These are phyloP conservation scores for Drosophila bocqueti DNA, from an alignment of 1,140 invertebrate genomes.

Conservation along the genomic window DNA sequence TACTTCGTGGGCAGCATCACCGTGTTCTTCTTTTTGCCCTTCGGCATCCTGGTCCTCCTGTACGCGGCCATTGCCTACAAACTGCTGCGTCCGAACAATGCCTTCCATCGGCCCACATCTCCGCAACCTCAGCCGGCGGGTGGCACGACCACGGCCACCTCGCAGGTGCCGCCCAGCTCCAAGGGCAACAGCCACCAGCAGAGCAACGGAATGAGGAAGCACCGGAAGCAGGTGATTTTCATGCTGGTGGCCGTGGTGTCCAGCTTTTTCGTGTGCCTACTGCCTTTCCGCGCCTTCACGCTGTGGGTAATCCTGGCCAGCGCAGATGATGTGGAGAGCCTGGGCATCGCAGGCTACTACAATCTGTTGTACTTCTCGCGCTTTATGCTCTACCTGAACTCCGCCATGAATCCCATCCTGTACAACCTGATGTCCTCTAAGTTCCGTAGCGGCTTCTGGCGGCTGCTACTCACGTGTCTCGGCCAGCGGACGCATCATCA, in stretches of 20 bases:
- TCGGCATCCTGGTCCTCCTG: constrained; percentile 92
- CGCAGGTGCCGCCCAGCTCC: constrained; percentile 19
- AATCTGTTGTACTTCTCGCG: constrained; percentile 94
- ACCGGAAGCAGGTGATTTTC: constrained; percentile 91
- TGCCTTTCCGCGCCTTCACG: constrained; percentile 94
- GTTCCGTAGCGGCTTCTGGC: constrained; percentile 92
- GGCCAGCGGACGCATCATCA: constrained; percentile 51
- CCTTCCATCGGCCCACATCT: constrained; percentile 84
- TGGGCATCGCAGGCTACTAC: constrained; percentile 94
- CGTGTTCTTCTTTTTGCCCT: constrained; percentile 93
- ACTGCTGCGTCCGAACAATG: constrained; percentile 86
- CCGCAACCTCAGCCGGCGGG: constrained; percentile 72
- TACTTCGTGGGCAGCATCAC: constrained; percentile 92
- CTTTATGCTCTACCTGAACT: constrained; percentile 95
- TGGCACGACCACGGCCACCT: neutral
- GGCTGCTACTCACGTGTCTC: constrained; percentile 73
- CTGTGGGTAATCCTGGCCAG: constrained; percentile 93
- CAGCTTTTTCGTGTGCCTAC: constrained; percentile 94
- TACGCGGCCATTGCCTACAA: constrained; percentile 94
- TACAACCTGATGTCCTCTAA: constrained; percentile 96
- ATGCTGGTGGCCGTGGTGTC: constrained; percentile 96
- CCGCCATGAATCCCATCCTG: constrained; percentile 95
- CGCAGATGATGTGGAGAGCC: constrained; percentile 87
- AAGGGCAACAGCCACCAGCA: constrained; percentile 77
- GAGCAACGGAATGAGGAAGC: constrained; percentile 85